Base-by-base conservation (phyloP, 2,888 invertebrate species). In the Andrena chrysosceles region DNA sequence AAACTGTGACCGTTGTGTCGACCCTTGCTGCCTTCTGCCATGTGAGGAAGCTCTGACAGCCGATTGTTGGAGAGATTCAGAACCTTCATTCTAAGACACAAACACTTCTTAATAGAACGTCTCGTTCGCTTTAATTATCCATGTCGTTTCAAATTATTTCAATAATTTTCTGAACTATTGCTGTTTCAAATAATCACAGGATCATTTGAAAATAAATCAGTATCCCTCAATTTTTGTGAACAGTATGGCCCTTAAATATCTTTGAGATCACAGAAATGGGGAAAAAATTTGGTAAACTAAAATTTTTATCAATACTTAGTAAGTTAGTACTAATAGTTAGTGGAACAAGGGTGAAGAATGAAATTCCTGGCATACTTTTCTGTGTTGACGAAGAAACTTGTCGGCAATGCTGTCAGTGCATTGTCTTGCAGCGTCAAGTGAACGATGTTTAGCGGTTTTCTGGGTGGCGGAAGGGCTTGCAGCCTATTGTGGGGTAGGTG, bases 61-160 rank as follows among this genome's bases (percentile, higher is more conserved):
- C 97, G 95, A 93, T 98, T 98, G 92, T 97, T 97, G 2, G 98
- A 97, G 54, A 97, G 95, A 94, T 98, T 98, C 71, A 98, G 93
- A 3, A 96, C 95, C 86, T 95, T 96, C 85, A 98, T 94, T 83
- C 95, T 95, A 89, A 60, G 52, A 8, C 29, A 64, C 52, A 49
- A 29, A 8, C 10, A 13, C 0, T 16, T 5, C 7, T 42, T 10
- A 16, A 13, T 42, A 42, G 3, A 42, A 42, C 13, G 13, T 13
- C 42, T 13, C 13, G 13, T 13, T 42, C 13, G 3, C 42, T 42
- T 42, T 42, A 42, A 42, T 13, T 13, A 13, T 13, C 13, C 4
- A 13, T 4, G 42, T 42, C 13, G 42, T 42, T 42, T 13, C 13
- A 13, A 42, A 13, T 42, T 42, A 42, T 13, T 1, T 42, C 3